These are phyloP conservation scores for Lampris incognitus DNA, from an alignment of 2,113 vertebrate genomes.

Conservation along the genomic window DNA sequence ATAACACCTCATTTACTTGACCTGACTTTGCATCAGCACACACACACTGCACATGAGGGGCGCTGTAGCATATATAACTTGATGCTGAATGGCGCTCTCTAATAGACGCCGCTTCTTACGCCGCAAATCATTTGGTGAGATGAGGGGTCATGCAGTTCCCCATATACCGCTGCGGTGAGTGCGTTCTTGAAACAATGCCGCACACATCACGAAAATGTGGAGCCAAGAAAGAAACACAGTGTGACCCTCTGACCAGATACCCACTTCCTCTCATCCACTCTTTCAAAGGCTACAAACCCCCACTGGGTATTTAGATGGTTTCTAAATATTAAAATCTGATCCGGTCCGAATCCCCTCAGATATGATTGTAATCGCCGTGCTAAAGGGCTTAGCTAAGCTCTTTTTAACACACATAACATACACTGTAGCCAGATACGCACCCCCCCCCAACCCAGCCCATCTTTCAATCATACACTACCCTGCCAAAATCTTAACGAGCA, in stretches of 20 bases:
- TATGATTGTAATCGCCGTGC: constrained; percentile 52
- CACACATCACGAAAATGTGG: constrained; percentile 8
- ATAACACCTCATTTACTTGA: constrained; percentile 59
- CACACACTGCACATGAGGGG: no score
- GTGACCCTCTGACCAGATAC: constrained; percentile 12
- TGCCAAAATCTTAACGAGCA: constrained; percentile 41
- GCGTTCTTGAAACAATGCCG: constrained; percentile 16
- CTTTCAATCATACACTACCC: constrained; percentile 17
- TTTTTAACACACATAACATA: constrained; percentile 59
- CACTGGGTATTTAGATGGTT: constrained; percentile 35
- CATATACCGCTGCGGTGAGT: constrained; percentile 1
- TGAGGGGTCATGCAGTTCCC: constrained; percentile 21
- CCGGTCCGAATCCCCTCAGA: constrained; percentile 20
- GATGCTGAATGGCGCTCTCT: background rate
- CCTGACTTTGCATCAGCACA: no score
- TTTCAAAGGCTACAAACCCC: constrained; percentile 25
- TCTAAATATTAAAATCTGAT: constrained; percentile 58
- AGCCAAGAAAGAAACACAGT: background rate
- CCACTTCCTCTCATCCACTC: constrained; percentile 25
- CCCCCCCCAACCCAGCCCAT: constrained; percentile 41
- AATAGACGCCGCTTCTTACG: constrained; percentile 2
- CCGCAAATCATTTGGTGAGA: constrained; percentile 50
- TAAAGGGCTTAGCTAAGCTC: constrained; percentile 63
- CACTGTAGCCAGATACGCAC: constrained; percentile 36
- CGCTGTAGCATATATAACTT: no score